Conservation (phyloP, 2,113 vertebrate genomes). For the Columba livia region DNA sequence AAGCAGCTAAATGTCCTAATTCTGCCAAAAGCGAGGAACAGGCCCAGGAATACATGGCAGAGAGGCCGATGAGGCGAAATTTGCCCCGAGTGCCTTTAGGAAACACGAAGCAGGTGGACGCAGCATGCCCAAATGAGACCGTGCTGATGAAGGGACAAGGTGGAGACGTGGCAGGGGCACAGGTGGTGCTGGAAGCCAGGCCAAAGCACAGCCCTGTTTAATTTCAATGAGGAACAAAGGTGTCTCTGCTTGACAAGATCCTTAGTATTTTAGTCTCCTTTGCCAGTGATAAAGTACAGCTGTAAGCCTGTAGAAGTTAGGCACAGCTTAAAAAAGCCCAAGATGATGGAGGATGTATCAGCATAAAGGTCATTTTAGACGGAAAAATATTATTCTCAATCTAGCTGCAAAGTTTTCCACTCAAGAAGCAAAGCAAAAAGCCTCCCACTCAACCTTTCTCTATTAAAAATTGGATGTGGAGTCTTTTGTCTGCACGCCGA, state of each 20-base stretch:
- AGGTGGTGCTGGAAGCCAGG: slow-evolving; percentile 9
- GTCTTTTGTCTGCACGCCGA: neutral
- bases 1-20: neutral
- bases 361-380: slow-evolving; percentile 34
- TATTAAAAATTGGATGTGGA: neutral
- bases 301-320: neutral
- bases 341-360: slow-evolving; percentile 3
- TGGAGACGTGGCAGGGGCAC: neutral
- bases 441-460: slow-evolving; percentile 8
- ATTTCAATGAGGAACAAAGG: neutral
- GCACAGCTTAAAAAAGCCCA: neutral
- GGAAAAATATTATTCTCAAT: slow-evolving; percentile 43
- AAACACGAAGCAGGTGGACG: slow-evolving; percentile 17
- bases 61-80: neutral
- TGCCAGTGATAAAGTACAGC: neutral
- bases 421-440: neutral
- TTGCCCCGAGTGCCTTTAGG: neutral
- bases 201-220: neutral
- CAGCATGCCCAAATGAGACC: neutral
- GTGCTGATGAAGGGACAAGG: neutral
- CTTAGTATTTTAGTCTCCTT: neutral
- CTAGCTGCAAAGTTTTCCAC: slow-evolving; percentile 14
- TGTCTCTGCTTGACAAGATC: neutral
- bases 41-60: neutral
- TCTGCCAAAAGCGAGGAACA: neutral